phyloP scores from a whole-genome alignment of 2,797 vertebrate species.

The Perdix hodgsoniae region DNA sequence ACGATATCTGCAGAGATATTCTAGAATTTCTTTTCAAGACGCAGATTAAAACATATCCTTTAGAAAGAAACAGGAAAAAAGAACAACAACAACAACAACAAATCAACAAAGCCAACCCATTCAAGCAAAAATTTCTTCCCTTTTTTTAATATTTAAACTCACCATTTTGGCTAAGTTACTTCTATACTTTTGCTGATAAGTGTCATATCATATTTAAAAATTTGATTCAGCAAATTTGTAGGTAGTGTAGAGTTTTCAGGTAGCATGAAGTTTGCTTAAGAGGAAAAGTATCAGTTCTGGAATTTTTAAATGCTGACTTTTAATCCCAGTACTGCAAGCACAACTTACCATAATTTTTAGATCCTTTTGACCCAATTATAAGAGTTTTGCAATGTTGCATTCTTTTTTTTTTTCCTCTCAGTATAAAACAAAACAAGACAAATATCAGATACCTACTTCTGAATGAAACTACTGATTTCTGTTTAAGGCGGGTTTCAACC shows the following conservation, averaged over 20 bases:
- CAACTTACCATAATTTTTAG: accelerated
- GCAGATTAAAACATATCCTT: not conserved
- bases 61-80: not conserved
- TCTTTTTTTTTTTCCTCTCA: not conserved
- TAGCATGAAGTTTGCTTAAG: not conserved
- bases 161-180: not conserved
- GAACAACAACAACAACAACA: too few species aligned
- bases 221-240: too few species aligned
- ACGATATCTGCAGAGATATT: not conserved
- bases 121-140: not conserved
- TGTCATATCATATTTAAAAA: not conserved
- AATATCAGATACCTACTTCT: not conserved
- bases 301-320: not conserved
- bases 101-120: not conserved
- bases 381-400: not conserved
- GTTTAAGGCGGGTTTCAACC: not conserved
- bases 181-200: not conserved
- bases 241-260: too few species aligned
- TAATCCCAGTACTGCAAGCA: not conserved
- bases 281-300: not conserved
- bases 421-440: not conserved
- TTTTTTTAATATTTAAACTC: not conserved
- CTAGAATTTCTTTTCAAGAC: not conserved
- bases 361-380: not conserved
- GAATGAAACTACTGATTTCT: not conserved